Evolutionary conservation across 2,888 invertebrate genomes (phyloP).

Genomic region (Isoperla grammatica): DNA sequence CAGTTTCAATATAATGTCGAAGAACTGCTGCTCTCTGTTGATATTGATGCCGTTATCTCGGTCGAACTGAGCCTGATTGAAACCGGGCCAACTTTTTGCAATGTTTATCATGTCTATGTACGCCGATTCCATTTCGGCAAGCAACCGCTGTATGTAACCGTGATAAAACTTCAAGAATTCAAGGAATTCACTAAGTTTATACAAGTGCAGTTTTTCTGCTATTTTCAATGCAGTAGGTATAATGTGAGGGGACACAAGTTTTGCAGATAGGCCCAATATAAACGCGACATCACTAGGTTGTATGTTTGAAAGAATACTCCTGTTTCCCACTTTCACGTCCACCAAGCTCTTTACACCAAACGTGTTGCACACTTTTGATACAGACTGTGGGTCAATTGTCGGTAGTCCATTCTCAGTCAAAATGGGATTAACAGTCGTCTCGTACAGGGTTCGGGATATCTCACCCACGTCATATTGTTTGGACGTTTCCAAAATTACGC

Average conservation of each 20-base stretch:
- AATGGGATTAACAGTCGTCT: neutral
- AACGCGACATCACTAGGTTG: too few species aligned
- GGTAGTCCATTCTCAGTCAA: neutral
- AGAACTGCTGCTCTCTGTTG: neutral
- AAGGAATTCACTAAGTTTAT: neutral
- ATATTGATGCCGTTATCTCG: neutral
- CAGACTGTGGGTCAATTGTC: neutral
- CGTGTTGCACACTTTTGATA: neutral
- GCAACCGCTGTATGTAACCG: neutral
- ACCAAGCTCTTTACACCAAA: slow-evolving; percentile 6
- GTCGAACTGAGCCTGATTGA: slow-evolving; percentile 3
- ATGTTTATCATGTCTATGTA: neutral
- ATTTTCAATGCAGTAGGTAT: too few species aligned
- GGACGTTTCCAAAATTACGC: neutral
- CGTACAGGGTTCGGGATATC: neutral
- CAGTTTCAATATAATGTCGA: neutral
- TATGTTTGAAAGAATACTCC: neutral
- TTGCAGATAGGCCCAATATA: neutral
- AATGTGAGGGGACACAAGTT: neutral
- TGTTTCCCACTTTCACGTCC: slow-evolving; percentile 9
- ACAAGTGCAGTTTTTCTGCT: neutral
- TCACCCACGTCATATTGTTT: neutral
- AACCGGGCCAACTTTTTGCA: neutral
- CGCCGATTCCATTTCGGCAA: slow-evolving; percentile 3
- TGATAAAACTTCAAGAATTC: neutral